Base-by-base conservation (phyloP, 2,113 vertebrate genomes). In the Monopterus albus region DNA sequence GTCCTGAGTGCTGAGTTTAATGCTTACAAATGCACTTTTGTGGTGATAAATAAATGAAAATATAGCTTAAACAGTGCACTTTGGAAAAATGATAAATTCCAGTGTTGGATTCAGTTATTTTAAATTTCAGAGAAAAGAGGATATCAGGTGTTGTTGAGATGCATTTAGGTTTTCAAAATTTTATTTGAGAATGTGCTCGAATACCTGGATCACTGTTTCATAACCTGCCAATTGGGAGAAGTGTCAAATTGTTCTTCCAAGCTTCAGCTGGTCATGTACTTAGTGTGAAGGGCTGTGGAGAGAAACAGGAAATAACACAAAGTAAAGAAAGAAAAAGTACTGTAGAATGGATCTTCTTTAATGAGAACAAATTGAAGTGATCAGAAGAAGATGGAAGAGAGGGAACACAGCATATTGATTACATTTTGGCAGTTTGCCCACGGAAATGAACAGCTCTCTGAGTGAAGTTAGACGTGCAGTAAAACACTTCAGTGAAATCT, bases 351-450 rank as follows among this genome's bases (percentile, higher is more conserved):
- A 71, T 76, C 66, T 18, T 36, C 29, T 72, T 57, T 78, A 85
- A 84, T 79, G 56, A 81, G 79, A 47, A 76, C 76, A 86, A 87
- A 88, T 81, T 78, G 51, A 62, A 57, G 60, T 7, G 12, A 72
- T 69, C 36, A 36, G 72, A 52, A 25, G 57, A 57, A 69, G 75
- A 83, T 21, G 58, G 71, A 65, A 55, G 72, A 47, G 5, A 4
- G 23, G 47, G 45, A 43, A 63, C 45, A 40, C 50, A 17, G 50
- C 57, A 3, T 76, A 82, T 82, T 78, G 78, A 85, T 84, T 65
- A n/a, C 5, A n/a, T 45, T 52, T 56, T 75, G 59, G 72, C 76
- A 0, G 9, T 20, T 21, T 26, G 87, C 78, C 79, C 43, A 7
- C 33, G 31, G 39, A 79, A 77, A 79, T 84, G 36, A 87, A 29